Base-by-base conservation (phyloP, 2,888 invertebrate genomes). In the Melanotus villosus region DNA sequence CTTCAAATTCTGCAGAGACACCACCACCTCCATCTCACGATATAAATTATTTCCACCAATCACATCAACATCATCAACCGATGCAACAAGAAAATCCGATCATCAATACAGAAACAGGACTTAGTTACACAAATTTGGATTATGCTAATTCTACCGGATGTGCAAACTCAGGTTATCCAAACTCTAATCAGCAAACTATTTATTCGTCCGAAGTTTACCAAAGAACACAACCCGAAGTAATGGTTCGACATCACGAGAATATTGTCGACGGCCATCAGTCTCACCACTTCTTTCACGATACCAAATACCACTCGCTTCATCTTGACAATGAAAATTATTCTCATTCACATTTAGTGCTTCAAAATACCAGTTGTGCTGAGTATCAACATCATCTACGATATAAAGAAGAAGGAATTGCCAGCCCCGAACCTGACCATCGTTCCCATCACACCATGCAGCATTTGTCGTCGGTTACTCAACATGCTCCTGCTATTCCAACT, bases 61-160 rank as follows among this genome's bases (percentile, higher is more conserved):
- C 70, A 1, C 80, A 81, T 34, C 82, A 83, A 1, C 80, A 81
- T 34, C 82, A 83, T 50, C 79, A 82, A 58, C 86, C 87, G 64
- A 82, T 79, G 7, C 79, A 71, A n/a, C 80, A 81, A 72, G 81
- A 88, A 60, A 80, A 87, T 82, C 86, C 71, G 77, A 94, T 95
- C 47, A 94, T 95, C 76, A 94, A 92, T 80, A 92, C 94, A 0
- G 94, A 94, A 80, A 92, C 94, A 41, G 96, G 96, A 0, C 87
- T 96, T 68, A 95, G 95, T 83, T 96, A 96, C 83, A 96, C 96
- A 0, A 96, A 96, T 83, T 85, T 96, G 77, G 96, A 96, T 84
- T 95, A 94, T 79, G 89, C 89, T 2, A 84, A 84, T 59, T 82
- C 86, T 80, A 88, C 81, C 74, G 79, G 77, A 70, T 82, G 23